Conservation (phyloP, 2,113 vertebrate genomes). For the Zosterops hypoxanthus region DNA sequence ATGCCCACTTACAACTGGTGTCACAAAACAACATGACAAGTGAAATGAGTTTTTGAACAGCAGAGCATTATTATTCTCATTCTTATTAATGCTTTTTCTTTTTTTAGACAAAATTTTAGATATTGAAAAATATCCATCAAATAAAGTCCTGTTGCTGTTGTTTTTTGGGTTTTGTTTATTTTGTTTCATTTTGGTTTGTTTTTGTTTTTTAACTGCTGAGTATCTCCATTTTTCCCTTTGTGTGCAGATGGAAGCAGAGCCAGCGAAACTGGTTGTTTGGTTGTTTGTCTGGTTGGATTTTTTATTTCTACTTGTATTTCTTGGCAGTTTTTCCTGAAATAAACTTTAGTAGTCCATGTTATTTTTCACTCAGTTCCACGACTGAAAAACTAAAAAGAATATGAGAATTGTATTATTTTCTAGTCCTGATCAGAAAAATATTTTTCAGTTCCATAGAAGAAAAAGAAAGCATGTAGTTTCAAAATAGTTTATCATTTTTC, state of each 20-base stretch:
- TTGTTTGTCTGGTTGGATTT: neutral
- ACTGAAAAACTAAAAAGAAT: neutral
- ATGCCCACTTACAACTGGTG: neutral
- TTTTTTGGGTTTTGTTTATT: neutral
- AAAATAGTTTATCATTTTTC: neutral
- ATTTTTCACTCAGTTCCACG: neutral
- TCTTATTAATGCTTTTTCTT: neutral
- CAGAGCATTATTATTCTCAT: neutral
- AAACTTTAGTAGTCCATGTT: neutral
- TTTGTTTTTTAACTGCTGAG: neutral
- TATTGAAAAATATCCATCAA: neutral
- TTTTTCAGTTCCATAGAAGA: neutral
- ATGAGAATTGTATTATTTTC: slow-evolving; percentile 3
- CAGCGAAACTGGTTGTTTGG: neutral
- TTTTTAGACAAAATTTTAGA: neutral
- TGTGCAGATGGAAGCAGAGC: neutral
- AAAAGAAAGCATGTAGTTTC: neutral
- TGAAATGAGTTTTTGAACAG: neutral
- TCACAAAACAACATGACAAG: neutral
- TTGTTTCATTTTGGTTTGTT: neutral
- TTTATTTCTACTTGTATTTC: neutral
- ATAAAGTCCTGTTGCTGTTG: neutral
- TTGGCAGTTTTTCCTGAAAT: neutral
- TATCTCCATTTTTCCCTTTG: neutral
- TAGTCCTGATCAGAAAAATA: neutral